Conservation (phyloP, 1,140 invertebrate genomes). For the Pogonomyrmex barbatus region DNA sequence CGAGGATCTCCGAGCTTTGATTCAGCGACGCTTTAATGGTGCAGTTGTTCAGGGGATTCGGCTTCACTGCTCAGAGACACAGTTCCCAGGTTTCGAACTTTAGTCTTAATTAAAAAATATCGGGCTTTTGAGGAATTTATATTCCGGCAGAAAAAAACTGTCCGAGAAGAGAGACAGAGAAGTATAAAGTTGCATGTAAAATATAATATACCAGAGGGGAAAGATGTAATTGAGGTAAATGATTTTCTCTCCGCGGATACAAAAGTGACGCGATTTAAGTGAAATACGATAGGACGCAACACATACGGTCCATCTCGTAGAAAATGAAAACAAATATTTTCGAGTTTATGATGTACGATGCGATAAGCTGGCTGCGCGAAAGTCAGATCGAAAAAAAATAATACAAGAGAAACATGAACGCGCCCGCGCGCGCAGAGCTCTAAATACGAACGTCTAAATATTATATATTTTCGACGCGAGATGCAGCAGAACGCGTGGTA, state of each 20-base stretch:
- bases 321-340: slow-evolving; percentile 43
- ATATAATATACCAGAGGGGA: background rate
- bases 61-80: slow-evolving; percentile 88
- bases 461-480: slow-evolving; percentile 19
- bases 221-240: background rate
- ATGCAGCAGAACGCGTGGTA: background rate
- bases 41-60: slow-evolving; percentile 93
- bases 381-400: background rate
- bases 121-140: background rate
- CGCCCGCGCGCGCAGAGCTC: background rate
- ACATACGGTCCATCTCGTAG: background rate
- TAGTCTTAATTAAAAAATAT: background rate
- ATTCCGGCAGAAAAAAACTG: background rate
- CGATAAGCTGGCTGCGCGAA: background rate
- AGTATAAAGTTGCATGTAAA: background rate
- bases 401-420: background rate
- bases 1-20: slow-evolving; percentile 89
- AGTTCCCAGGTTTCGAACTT: slow-evolving; percentile 1
- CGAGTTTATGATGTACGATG: slow-evolving; percentile 7
- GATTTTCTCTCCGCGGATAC: background rate
- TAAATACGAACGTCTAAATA: slow-evolving; percentile 36
- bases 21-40: slow-evolving; percentile 91
- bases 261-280: background rate
- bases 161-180: background rate
- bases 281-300: background rate